Evolutionary conservation across 2,113 vertebrate genomes (phyloP), one percentile per base, ranked within the genome.

Genomic region (Tyrannus savana): DNA sequence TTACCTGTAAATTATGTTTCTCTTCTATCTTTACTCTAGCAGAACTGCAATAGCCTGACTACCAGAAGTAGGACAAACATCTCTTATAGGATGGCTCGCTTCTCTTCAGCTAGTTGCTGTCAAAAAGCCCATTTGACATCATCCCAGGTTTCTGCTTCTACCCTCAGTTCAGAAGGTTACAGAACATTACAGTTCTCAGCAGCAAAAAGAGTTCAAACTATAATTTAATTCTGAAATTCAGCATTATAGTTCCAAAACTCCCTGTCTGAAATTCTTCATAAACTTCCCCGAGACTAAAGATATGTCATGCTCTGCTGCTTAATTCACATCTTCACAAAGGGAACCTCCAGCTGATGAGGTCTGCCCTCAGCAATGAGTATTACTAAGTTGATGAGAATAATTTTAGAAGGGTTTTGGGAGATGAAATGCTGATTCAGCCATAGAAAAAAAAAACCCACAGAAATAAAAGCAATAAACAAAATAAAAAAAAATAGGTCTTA

Each of bases 391-490:
- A 77, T 28, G 27, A 53, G 59, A 69, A 67, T 83, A 90, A 73
- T 91, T 95, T 94, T 25, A 90, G 50, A 74, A 83, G 10, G 23
- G 31, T 74, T 87, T 24, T 23, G 28, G 64, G 21, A 91, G 76
- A 73, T 68, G 44, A 95, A 88, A 84, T 74, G 93, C 72, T 94
- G 86, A 94, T 89, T 83, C 81, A 94, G 28, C 28, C 46, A 62
- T 7, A 89, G 10, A 50, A 95, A 94, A 94, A 59, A 11, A 74
- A 90, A 90, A 52, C 12, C 22, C 10, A 72, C 46, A 75, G 18
- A 42, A 71, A 84, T 63, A 71, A 92, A 53, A 56, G 35, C 46
- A 95, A 88, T 15, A 94, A 96, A 84, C 41, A 94, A 85, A 89
- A 94, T 37, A 39, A 56, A 76, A 76, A 93, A 96, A 92, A 59